A percentile compares a stretch with the other conserved stretches of the same genome.
phyloP scores from a whole-genome alignment of 2,888 invertebrate species.

The Priocnemis perturbator region DNA sequence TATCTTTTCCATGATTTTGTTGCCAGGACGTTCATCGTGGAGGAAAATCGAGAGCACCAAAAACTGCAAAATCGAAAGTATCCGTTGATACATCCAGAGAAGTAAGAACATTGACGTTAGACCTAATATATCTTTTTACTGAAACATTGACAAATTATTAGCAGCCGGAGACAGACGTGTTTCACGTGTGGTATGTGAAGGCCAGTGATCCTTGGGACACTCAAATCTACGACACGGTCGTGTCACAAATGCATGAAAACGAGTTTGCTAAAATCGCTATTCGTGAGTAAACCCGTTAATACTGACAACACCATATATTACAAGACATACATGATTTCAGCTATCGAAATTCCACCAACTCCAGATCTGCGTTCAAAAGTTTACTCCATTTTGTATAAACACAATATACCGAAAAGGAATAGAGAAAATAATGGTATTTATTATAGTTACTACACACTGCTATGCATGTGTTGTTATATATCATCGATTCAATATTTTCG shows the following conservation, averaged over 20 bases:
- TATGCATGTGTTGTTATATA: no score
- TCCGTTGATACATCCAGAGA: constrained; percentile 13
- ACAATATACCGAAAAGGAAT: no score
- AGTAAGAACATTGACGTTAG: constrained; percentile 8
- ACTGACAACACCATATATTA: neutral
- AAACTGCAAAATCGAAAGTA: constrained; percentile 23
- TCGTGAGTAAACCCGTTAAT: constrained; percentile 27
- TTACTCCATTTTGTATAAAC: neutral
- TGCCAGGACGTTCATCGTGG: no score
- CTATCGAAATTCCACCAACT: neutral
- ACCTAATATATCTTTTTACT: no score
- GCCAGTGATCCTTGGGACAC: constrained; percentile 52
- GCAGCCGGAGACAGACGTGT: constrained; percentile 22
- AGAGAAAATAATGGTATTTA: no score
- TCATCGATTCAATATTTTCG: no score
- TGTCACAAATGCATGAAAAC: constrained; percentile 43
- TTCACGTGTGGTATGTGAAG: constrained; percentile 60
- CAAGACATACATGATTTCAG: neutral
- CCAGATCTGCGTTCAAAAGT: neutral
- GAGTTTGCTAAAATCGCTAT: constrained; percentile 30
- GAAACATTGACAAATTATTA: no score
- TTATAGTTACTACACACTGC: no score
- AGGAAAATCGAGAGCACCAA: constrained; percentile 5
- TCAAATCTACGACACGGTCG: constrained; percentile 46
- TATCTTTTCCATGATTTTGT: no score